These are phyloP conservation scores for Syrmaticus mikado DNA, from an alignment of 2,113 vertebrate genomes.

Conservation along the genomic window DNA sequence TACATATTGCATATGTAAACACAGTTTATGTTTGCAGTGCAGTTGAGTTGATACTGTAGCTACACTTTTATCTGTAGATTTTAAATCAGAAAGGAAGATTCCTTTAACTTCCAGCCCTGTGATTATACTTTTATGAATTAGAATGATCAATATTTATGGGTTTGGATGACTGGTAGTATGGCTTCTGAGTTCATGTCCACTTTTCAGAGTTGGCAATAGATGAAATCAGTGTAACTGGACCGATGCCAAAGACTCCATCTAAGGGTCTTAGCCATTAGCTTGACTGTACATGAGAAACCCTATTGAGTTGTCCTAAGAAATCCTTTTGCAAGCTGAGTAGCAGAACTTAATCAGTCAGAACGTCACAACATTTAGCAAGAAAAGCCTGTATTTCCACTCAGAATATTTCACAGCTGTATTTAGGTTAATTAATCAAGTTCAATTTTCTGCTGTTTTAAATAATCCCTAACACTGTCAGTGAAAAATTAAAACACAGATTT, in stretches of 20 bases:
- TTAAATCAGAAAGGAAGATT: conserved; percentile 35
- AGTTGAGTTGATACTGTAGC: background rate
- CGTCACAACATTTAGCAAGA: background rate
- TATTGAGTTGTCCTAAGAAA: background rate
- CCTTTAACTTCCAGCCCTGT: background rate
- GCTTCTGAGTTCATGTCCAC: conserved; percentile 16
- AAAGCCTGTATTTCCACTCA: conserved; percentile 7
- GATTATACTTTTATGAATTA: conserved; percentile 6
- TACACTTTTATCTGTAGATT: conserved; percentile 6
- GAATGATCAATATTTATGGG: background rate
- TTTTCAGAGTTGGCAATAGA: background rate
- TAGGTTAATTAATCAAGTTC: conserved; percentile 38
- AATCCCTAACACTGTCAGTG: background rate
- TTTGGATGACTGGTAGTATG: conserved; percentile 1
- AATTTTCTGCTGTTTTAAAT: conserved; percentile 26
- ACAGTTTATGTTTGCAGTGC: background rate
- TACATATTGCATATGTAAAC: background rate
- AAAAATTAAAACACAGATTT: background rate
- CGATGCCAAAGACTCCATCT: conserved; percentile 33
- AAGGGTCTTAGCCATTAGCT: conserved; percentile 33
- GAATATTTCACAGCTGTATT: conserved; percentile 31
- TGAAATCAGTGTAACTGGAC: conserved; percentile 17
- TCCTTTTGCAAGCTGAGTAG: background rate
- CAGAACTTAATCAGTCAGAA: background rate
- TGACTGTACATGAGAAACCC: background rate